Evolutionary conservation across 1,140 invertebrate species (phyloP), one percentile per base, ranked within the genome.

Genomic region (Dendrolimus kikuchii): DNA sequence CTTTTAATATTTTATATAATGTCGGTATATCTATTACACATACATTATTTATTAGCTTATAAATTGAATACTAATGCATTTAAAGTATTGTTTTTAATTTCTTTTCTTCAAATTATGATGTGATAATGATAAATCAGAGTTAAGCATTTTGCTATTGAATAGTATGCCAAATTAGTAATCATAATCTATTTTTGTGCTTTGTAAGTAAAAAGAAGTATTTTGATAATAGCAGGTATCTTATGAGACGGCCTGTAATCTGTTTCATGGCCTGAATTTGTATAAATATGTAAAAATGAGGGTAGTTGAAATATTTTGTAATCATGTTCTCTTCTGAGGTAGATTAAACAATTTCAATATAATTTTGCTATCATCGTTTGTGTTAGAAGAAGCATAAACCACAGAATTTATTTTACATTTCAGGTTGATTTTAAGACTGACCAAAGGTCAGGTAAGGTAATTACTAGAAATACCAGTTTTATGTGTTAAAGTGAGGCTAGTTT

Each of bases 161-260:
- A 51, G 44, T 49, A 55, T 58, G 60, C 60, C 60, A 62, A 62
- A 62, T 58, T 62, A 55, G 44, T 46, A 39, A 60, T 23, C 23
- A 23, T 23, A 54, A 10, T 50, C 53, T 56, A 60, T 62, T 62
- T 62, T 55, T 53, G 49, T 51, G 54, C 55, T 62, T 51, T 57
- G 51, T 61, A 51, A 46, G 49, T 57, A 46, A 55, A 49, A 38
- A 44, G 47, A 42, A 40, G 45, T 63, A 63, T 63, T 63, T 62
- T 62, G 49, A 58, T 62, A 58, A 44, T 53, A 7, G 10, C 44
- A 53, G 6, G 42, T 49, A n/a, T 50, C 37, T 53, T 51, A 48
- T 46, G 42, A 42, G 42, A 50, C 9, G 49, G 49, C 54, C 54
- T 56, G 49, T 56, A 56, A 56, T 44, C 48, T 41, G 51, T 51